These are phyloP conservation scores for Ganaspis brasiliensis DNA, from an alignment of 2,888 invertebrate genomes.

Conservation along the genomic window DNA sequence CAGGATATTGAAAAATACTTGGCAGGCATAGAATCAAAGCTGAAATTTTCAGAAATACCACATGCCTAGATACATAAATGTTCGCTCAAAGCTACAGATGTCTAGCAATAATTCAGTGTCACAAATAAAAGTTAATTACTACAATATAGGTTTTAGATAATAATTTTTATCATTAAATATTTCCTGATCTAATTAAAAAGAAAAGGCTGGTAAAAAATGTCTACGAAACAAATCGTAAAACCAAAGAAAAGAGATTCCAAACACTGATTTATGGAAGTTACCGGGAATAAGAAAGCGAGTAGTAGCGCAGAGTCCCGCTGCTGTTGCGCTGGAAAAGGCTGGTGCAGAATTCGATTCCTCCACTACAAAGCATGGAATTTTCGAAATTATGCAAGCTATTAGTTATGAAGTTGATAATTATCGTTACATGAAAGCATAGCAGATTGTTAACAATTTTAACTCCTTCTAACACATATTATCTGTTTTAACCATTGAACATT, in stretches of 20 bases:
- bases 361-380: conserved; percentile 74
- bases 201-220: not conserved
- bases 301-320: conserved; percentile 72
- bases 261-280: conserved; percentile 54
- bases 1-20: not conserved
- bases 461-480: too few relatives aligned
- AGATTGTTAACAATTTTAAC: too few relatives aligned
- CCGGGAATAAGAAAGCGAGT: conserved; percentile 87
- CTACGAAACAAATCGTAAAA: not conserved
- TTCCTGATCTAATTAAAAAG: too few relatives aligned
- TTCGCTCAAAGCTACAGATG: too few relatives aligned
- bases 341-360: conserved; percentile 79
- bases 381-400: conserved; percentile 7
- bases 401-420: not conserved
- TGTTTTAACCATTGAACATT: too few relatives aligned
- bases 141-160: too few relatives aligned
- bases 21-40: not conserved
- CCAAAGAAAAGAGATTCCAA: not conserved
- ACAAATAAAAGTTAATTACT: not conserved
- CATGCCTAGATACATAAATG: not conserved
- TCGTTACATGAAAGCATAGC: not conserved
- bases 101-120: conserved; percentile 6
- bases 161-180: too few relatives aligned
- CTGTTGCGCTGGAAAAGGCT: conserved; percentile 74
- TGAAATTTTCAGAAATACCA: not conserved